phyloP scores from a whole-genome alignment of 2,888 invertebrate species.

The Dastarcus helophoroides region DNA sequence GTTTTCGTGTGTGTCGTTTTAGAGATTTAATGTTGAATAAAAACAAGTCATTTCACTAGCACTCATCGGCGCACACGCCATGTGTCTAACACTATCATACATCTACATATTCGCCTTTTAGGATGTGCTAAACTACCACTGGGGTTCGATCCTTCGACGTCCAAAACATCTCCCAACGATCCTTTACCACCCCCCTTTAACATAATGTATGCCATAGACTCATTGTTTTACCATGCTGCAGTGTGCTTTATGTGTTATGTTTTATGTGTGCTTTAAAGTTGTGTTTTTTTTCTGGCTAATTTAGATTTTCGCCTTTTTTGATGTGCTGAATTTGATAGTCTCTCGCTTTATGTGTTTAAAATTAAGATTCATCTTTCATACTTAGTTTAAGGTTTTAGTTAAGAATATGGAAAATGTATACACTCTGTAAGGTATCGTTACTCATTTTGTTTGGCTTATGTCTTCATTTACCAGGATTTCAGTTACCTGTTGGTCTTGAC shows the following conservation, averaged over 20 bases:
- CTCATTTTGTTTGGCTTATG: too few species aligned
- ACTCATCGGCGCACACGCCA: slow-evolving; percentile 33
- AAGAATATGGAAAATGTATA: too few species aligned
- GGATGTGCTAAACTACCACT: slow-evolving; percentile 34
- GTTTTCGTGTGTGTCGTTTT: too few species aligned
- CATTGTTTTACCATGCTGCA: slow-evolving; percentile 22
- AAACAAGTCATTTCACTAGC: too few species aligned
- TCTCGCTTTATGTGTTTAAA: slow-evolving; percentile 13
- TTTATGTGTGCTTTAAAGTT: too few species aligned
- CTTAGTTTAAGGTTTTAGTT: too few species aligned
- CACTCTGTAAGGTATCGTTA: too few species aligned
- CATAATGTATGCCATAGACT: slow-evolving; percentile 22
- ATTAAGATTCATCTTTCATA: too few species aligned
- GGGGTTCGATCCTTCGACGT: slow-evolving; percentile 7
- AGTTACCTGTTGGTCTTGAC: too few species aligned
- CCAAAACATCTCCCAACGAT: slow-evolving; percentile 8
- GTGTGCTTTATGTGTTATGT: slow-evolving; percentile 24
- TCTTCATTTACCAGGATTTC: too few species aligned
- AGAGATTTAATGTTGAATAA: too few species aligned
- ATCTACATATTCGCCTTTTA: slow-evolving; percentile 35
- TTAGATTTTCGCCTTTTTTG: slow-evolving; percentile 17
- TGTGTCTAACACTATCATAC: slow-evolving; percentile 36
- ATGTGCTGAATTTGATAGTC: slow-evolving; percentile 10
- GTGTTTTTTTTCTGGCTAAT: slow-evolving; percentile 12
- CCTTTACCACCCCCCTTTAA: slow-evolving; percentile 11